Percentiles rank a stretch among this genome's conserved stretches.
phyloP scores from a whole-genome alignment of 2,113 vertebrate genomes.

The Tympanuchus pallidicinctus region DNA sequence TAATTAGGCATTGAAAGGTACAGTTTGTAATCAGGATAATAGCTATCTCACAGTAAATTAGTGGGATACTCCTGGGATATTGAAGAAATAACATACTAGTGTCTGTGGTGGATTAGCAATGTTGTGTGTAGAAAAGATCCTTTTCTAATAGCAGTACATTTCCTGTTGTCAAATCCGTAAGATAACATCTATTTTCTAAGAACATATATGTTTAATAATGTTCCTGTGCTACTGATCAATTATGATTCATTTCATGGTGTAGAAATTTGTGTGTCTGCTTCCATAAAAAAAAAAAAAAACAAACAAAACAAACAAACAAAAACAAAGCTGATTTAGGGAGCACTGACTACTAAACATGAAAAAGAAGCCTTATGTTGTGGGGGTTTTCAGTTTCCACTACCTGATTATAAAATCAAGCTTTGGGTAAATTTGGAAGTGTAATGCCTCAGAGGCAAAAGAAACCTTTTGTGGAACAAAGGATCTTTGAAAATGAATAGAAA shows the following conservation, averaged over 20 bases:
- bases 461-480: not conserved
- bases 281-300: not conserved
- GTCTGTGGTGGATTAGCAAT: not conserved
- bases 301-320: not conserved
- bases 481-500: not conserved
- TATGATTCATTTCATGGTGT: not conserved
- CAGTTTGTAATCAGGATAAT: slow-evolving; percentile 2
- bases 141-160: not conserved
- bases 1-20: slow-evolving; percentile 17
- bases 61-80: not conserved
- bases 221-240: not conserved
- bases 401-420: not conserved
- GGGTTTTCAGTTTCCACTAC: not conserved
- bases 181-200: not conserved
- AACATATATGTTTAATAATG: not conserved
- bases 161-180: not conserved
- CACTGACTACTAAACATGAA: not conserved
- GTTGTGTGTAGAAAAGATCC: not conserved
- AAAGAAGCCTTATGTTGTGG: not conserved
- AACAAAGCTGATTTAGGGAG: not conserved
- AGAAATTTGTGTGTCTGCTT: not conserved
- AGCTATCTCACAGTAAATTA: slow-evolving; percentile 23
- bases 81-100: not conserved
- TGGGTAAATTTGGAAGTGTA: not conserved
- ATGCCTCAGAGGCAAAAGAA: not conserved